Conservation (phyloP, 2,113 vertebrate species). For the Orthonyx spaldingii region DNA sequence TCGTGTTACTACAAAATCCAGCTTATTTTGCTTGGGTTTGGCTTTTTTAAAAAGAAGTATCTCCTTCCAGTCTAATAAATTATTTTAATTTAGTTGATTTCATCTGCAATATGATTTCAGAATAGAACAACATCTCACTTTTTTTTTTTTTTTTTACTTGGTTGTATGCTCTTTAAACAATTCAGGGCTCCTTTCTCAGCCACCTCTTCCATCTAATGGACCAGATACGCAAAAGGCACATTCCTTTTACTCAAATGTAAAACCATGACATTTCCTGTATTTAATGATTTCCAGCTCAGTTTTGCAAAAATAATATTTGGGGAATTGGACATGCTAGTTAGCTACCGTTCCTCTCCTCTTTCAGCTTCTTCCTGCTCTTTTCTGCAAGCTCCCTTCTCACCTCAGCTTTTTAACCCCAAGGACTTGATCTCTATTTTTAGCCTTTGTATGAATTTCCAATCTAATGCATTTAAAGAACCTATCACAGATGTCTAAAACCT, state of each 20-base stretch:
- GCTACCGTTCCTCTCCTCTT: neutral
- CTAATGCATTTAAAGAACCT: constrained; percentile 68
- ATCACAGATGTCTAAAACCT: constrained; percentile 73
- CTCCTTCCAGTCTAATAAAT: neutral
- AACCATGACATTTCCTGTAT: neutral
- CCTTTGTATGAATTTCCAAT: constrained; percentile 64
- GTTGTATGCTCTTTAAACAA: neutral
- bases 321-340: neutral
- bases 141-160: neutral
- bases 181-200: neutral
- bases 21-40: neutral
- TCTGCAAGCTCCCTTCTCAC: neutral
- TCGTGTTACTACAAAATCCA: neutral
- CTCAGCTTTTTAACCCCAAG: constrained; percentile 54
- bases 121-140: neutral
- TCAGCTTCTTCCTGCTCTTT: constrained; percentile 7
- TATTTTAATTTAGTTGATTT: neutral
- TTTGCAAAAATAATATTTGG: constrained; percentile 17
- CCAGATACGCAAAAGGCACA: neutral
- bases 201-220: neutral
- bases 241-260: neutral
- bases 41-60: too few species aligned
- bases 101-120: neutral
- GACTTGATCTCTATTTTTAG: constrained; percentile 73
- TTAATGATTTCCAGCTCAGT: neutral